Evolutionary conservation across 37 sponge, comb jelly and placozoan genomes (phyloP), one percentile per base, ranked within the genome.

Genomic region (Halisarca cf. caerulea): DNA sequence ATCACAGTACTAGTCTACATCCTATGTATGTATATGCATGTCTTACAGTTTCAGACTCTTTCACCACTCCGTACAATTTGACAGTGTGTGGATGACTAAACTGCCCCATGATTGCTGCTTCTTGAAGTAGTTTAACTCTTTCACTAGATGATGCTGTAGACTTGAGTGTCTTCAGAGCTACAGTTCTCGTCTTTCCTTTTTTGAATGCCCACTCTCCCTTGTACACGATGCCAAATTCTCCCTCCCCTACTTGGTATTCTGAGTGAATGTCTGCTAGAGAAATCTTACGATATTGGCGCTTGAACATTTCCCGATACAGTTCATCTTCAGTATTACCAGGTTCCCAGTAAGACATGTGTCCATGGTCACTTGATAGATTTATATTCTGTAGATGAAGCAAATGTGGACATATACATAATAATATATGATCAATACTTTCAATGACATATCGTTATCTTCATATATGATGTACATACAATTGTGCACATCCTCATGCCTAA

Each of bases 81-180:
- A 68, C 69, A 68, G 30, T 68, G 69, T 68, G 69, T 28, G 69
- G 34, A 34, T 68, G 69, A 32, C 3, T 68, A 34, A 68, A 68
- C 69, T 68, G 69, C 30, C 69, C 69, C 69, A 68, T 68, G 69
- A 68, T 68, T 18, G 35, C 69, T 68, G 69, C 69, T 34, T 68
- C 69, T 68, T 68, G 69, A 34, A 68, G 69, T 17, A 68, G 69
- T 27, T 68, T 68, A 28, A 68, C 30, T 34, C 69, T 68, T 34
- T 68, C 69, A 28, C 30, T 34, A 32, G n/a, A 18, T 68, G 69
- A 68, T 28, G 69, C 69, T 68, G 69, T 34, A 30, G 69, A 68
- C 69, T 68, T 68, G 69, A 68, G 69, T 68, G 69, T 27, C 69
- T 68, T 68, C 35, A 68, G 69, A 68, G 69, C 69, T 34, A 68